A percentile compares a stretch with the other conserved stretches of the same genome.
Evolutionary conservation across 2,888 invertebrate species (phyloP).

Genomic region (Drosophila leonis): DNA sequence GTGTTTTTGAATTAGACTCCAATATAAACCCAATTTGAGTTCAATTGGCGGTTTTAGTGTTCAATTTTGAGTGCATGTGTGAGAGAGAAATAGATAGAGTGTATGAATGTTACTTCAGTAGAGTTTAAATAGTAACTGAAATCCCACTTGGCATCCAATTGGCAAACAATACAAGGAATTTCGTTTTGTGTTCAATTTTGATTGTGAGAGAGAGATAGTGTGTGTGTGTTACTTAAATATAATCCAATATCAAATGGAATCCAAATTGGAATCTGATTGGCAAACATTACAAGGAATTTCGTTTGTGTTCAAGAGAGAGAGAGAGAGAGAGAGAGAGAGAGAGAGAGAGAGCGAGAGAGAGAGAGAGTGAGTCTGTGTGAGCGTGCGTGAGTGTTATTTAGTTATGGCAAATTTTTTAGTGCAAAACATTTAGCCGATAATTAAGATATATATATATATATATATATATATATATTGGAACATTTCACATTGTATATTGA

Average conservation of each 20-base stretch:
- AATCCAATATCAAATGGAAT: not conserved
- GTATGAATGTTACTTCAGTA: not conserved
- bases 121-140: not conserved
- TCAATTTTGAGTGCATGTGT: too few species aligned
- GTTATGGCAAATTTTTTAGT: slow-evolving; percentile 51
- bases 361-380: too few species aligned
- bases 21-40: too few species aligned
- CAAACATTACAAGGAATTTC: slow-evolving; percentile 32
- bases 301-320: slow-evolving; percentile 42
- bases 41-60: too few species aligned
- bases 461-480: slow-evolving; percentile 27
- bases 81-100: not conserved
- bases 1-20: too few species aligned
- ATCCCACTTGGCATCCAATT: not conserved
- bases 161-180: not conserved
- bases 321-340: slow-evolving; percentile 2
- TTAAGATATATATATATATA: not conserved
- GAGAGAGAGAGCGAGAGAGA: not conserved
- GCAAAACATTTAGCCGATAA: slow-evolving; percentile 42
- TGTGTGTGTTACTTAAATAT: not conserved
- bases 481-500: slow-evolving; percentile 67
- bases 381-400: slow-evolving; percentile 21
- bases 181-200: not conserved
- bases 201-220: not conserved
- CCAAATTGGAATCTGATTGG: slow-evolving; percentile 13